Evolutionary conservation across 64 coral and sea anemone species (phyloP), one percentile per base, ranked within the genome.

Genomic region (Platygyra sinensis): DNA sequence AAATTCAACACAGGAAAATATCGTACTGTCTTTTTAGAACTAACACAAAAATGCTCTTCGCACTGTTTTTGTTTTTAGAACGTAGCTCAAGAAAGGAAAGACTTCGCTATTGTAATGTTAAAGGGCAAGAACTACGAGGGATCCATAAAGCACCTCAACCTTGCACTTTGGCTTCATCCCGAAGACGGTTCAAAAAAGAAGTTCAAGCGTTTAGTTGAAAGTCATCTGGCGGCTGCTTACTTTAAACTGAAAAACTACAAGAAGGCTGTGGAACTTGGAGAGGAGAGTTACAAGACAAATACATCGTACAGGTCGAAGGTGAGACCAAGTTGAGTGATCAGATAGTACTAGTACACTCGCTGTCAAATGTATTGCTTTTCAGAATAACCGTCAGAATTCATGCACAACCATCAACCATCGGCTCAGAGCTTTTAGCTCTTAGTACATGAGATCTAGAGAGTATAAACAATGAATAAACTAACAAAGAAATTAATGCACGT

Each of bases 221-320:
- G 80, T 32, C 80, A 83, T 62, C 62, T 49, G 15, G 83, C 90
- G 3, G 31, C n/a, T 16, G 74, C 60, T 24, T 87, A 87, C 46
- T 92, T 92, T 52, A 79, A 69, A 13, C 27, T 87, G 22, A 87
- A 69, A 67, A 27, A 57, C 18, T 92, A 92, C 63, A 52, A 27
- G 13, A 67, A 87, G 27, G 83, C 90, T 6, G 36, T 92, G 39
- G 19, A 92, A 20, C 8, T 77, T 73, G 90, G 90, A 39, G 61
- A 93, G n/a, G 24, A 89, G 65, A 54, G 32, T 63, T 89, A 76
- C 19, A 54, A 62, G 16, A 64, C 46, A 60, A 93, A 89, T n/a
- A 59, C 86, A 30, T 11, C 60, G 7, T 18, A 1, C 20, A 24
- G 33, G 38, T 57, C 52, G 3, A 64, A 22, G 80, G 80, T 83